Evolutionary conservation across 2,113 vertebrate species (phyloP).

Genomic region (Prolemur simus): DNA sequence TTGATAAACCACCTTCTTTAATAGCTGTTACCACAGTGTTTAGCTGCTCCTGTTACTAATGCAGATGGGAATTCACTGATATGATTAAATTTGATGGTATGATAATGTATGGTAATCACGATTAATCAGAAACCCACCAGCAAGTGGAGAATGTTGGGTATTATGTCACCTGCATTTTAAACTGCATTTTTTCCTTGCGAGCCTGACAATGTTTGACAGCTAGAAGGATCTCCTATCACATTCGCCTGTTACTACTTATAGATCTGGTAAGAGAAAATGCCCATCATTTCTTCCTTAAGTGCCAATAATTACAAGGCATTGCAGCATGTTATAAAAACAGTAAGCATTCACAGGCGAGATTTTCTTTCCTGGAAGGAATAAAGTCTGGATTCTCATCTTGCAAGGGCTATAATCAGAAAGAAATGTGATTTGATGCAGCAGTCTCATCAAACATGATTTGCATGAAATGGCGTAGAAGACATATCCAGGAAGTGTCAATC

Average conservation of each 20-base stretch:
- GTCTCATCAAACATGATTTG: constrained; percentile 88
- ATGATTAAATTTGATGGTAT: constrained; percentile 97
- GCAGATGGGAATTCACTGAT: constrained; percentile 89
- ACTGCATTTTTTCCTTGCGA: constrained; percentile 86
- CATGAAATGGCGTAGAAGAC: constrained; percentile 91
- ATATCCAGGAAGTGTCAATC: constrained; percentile 87
- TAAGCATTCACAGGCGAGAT: constrained; percentile 72
- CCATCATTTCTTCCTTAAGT: constrained; percentile 75
- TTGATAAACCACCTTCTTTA: constrained; percentile 71
- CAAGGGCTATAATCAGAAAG: constrained; percentile 81
- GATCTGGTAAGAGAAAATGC: constrained; percentile 82
- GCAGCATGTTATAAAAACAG: constrained; percentile 80
- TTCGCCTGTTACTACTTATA: constrained; percentile 78
- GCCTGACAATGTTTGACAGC: constrained; percentile 88
- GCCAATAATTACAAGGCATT: constrained; percentile 79
- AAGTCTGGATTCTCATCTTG: constrained; percentile 82
- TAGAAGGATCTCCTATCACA: constrained; percentile 81
- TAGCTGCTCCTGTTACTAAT: constrained; percentile 82
- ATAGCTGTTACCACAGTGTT: constrained; percentile 81
- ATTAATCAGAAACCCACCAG: constrained; percentile 94
- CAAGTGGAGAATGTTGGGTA: constrained; percentile 91
- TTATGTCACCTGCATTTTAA: constrained; percentile 97
- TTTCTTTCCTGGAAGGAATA: constrained; percentile 66
- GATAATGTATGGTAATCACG: constrained; percentile 98
- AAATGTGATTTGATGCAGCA: constrained; percentile 88